Base-by-base conservation (phyloP, 1,140 invertebrate genomes). In the Tetramorium parvispinum region DNA sequence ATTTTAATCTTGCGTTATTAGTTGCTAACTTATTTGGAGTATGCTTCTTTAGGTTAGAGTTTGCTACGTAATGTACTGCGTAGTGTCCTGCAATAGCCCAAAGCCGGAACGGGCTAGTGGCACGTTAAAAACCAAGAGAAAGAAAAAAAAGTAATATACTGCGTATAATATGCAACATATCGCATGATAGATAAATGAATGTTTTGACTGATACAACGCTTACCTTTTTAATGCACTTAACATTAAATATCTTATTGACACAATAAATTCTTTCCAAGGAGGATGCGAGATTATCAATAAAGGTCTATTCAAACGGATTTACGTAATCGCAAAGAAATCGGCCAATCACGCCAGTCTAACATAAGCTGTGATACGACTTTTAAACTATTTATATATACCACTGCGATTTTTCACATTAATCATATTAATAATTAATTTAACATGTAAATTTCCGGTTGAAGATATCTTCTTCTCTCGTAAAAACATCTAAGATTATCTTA, bases 211-310 rank as follows among this genome's bases (percentile, higher is more conserved):
- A 76, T 2, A n/a, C 6, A 73, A 10, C 2, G n/a, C 16, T 3
- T 16, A 77, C 55, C 21, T 77, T 63, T n/a, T 46, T 10, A 77
- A 43, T 7, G 5, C 73, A 27, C 27, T 77, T 11, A 77, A 77
- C 73, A 77, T 63, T 32, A 77, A 0, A 46, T 43, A 43, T 11
- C 11, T 59, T 61, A 37, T 59, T 77, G 24, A 61, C 8, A 61
- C 1, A 43, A 27, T 32, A 21, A 11, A 46, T 65, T 18, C 10
- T n/a, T 1, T 7, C 10, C 6, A 2, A 32, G 6, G 13, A 16
- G 0, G 40, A 65, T n/a, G 3, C 8, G 3, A 65, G 3, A n/a
- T 65, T 61, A 65, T 8, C 32, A 5, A 0, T 32, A 16, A 18
- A 63, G n/a, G n/a, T 5, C n/a, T 55, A 55, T 55, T 7, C 51